A percentile compares a stretch with the other conserved stretches of the same genome.
These are phyloP conservation scores for Lottia scabra DNA, from an alignment of 2,888 invertebrate genomes.

Conservation along the genomic window DNA sequence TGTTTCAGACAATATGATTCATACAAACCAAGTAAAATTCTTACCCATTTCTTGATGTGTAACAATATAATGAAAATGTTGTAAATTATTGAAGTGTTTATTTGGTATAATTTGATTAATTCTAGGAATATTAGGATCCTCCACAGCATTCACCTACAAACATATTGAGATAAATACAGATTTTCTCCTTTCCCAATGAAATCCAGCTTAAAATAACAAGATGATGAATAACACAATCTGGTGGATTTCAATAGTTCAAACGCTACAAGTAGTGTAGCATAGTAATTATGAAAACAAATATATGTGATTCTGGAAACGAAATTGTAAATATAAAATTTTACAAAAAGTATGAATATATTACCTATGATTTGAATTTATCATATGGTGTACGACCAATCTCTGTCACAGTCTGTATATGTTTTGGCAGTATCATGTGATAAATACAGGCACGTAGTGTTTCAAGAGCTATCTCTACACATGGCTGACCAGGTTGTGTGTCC, in stretches of 20 bases:
- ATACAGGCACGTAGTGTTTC: slow-evolving; percentile 49
- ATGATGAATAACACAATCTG: too few relatives aligned
- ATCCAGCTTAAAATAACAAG: too few relatives aligned
- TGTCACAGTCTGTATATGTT: slow-evolving; percentile 45
- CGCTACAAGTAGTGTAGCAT: too few relatives aligned
- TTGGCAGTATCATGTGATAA: slow-evolving; percentile 56
- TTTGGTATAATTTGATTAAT: slow-evolving; percentile 43
- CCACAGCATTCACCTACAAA: slow-evolving; percentile 44
- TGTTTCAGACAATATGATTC: too few relatives aligned
- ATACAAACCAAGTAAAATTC: too few relatives aligned
- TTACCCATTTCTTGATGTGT: slow-evolving; percentile 55
- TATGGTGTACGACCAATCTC: slow-evolving; percentile 59
- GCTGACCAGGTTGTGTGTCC: slow-evolving; percentile 43
- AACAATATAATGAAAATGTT: slow-evolving; percentile 54
- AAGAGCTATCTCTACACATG: slow-evolving; percentile 51
- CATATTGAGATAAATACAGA: too few relatives aligned
- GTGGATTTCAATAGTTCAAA: too few relatives aligned
- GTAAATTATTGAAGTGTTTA: slow-evolving; percentile 56
- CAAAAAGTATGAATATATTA: background rate
- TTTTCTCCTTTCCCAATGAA: too few relatives aligned
- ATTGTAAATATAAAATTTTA: too few relatives aligned
- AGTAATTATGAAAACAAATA: too few relatives aligned
- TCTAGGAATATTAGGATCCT: slow-evolving; percentile 37
- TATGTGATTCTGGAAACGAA: too few relatives aligned
- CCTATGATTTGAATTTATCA: slow-evolving; percentile 14